Percentiles rank a stretch among this genome's conserved stretches.
These are phyloP conservation scores for Salticus scenicus DNA, from an alignment of 2,888 invertebrate species.

Conservation along the genomic window DNA sequence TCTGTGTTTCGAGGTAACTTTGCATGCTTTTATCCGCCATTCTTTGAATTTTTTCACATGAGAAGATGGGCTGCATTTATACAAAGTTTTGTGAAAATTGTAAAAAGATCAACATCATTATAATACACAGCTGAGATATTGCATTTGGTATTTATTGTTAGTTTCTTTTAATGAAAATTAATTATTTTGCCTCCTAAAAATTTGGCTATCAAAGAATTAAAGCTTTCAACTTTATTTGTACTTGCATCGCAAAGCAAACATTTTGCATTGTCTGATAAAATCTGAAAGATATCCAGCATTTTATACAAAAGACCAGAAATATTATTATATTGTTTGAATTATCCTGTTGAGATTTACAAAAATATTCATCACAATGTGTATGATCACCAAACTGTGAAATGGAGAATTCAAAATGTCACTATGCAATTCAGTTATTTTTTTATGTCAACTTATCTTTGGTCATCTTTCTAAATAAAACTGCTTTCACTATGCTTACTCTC, in stretches of 20 bases:
- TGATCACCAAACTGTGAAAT: neutral
- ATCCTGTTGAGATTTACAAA: neutral
- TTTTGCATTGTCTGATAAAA: neutral
- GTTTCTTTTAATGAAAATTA: neutral
- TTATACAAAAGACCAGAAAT: neutral
- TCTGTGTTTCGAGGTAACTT: neutral
- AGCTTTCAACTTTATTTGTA: conserved; percentile 24
- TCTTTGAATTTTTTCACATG: neutral
- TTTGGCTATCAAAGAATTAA: neutral
- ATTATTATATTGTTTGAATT: neutral
- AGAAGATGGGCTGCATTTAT: neutral
- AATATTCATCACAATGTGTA: neutral
- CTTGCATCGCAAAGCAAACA: neutral
- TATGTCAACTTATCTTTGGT: neutral
- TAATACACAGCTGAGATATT: neutral
- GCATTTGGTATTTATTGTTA: conserved; percentile 1
- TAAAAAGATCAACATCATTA: too few species aligned
- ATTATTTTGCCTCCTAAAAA: conserved; percentile 17
- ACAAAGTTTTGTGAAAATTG: too few species aligned
- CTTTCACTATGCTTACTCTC: neutral
- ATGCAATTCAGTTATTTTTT: neutral
- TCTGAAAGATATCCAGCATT: neutral
- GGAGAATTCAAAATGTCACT: neutral
- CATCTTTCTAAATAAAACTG: neutral
- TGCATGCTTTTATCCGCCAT: neutral